These are phyloP conservation scores for Lytechinus variegatus DNA, from an alignment of 35 echinoderm and acorn worm species.

Conservation along the genomic window DNA sequence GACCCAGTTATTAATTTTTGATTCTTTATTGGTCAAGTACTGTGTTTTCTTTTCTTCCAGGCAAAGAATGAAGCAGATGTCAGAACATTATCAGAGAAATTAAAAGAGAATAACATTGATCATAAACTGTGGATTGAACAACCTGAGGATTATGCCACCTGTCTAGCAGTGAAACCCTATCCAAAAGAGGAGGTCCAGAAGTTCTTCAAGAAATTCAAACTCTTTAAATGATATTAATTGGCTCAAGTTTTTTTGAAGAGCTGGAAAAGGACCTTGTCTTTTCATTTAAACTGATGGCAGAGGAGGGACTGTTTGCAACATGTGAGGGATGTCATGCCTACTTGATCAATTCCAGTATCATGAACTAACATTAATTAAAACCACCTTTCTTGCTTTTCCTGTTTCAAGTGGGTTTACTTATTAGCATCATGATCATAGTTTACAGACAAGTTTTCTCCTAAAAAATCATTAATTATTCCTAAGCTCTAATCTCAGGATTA, in stretches of 20 bases:
- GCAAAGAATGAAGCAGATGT: constrained; percentile 92
- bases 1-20: background rate
- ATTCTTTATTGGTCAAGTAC: background rate
- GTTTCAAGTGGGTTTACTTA: too few species aligned
- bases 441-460: too few species aligned
- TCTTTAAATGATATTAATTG: constrained; percentile 75
- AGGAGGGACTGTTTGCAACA: too few species aligned
- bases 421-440: too few species aligned
- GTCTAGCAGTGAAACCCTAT: constrained; percentile 92
- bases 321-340: too few species aligned
- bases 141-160: constrained; percentile 93
- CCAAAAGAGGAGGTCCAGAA: constrained; percentile 94
- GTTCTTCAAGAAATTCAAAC: constrained; percentile 95
- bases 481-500: too few species aligned
- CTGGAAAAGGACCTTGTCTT: background rate
- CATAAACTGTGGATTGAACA: constrained; percentile 99
- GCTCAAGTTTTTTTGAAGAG: background rate
- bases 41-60: constrained; percentile 48
- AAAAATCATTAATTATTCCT: too few species aligned
- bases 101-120: constrained; percentile 67
- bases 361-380: too few species aligned
- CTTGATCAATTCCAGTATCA: too few species aligned
- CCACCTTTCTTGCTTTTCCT: too few species aligned
- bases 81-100: constrained; percentile 70
- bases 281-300: too few species aligned